Evolutionary conservation across 1,140 invertebrate genomes (phyloP).

Genomic region (Scaptomyza montana): DNA sequence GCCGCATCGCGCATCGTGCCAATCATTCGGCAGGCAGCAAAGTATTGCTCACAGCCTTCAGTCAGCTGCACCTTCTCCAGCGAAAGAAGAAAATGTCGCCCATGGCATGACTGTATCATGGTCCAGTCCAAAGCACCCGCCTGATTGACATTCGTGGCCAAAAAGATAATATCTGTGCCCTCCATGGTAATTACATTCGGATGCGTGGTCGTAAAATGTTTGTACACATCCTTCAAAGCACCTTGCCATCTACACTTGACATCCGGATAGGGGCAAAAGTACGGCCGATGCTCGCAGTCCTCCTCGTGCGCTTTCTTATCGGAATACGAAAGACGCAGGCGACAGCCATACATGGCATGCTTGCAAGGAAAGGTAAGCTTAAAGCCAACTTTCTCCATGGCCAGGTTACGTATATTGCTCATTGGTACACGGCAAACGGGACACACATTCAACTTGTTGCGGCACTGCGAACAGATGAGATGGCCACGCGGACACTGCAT

Average conservation of each 20-base stretch:
- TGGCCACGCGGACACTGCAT: constrained; percentile 94
- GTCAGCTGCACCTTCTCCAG: constrained; percentile 99
- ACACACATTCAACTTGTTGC: constrained; percentile 97
- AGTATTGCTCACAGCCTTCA: constrained; percentile 99
- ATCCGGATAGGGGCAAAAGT: constrained; percentile 99
- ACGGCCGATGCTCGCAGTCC: constrained; percentile 97
- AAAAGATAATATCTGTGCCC: constrained; percentile 99
- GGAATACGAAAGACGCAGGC: constrained; percentile 93
- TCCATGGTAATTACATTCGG: constrained; percentile 99
- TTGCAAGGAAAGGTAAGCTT: constrained; percentile 99
- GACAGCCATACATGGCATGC: constrained; percentile 97
- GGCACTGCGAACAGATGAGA: constrained; percentile 95
- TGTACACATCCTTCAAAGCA: constrained; percentile 95
- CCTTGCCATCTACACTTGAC: constrained; percentile 99
- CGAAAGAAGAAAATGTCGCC: constrained; percentile 99
- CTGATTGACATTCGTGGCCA: constrained; percentile 99
- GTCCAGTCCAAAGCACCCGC: constrained; percentile 99
- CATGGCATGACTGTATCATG: constrained; percentile 99
- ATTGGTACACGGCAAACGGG: constrained; percentile 98
- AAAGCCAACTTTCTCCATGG: constrained; percentile 99
- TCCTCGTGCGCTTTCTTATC: constrained; percentile 99
- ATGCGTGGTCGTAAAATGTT: constrained; percentile 97
- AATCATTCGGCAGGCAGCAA: constrained; percentile 99
- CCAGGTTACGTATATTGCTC: constrained; percentile 98
- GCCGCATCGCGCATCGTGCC: constrained; percentile 99